A percentile compares a stretch with the other conserved stretches of the same genome.
These are phyloP conservation scores for Drosophila neocordata DNA, from an alignment of 1,140 invertebrate genomes.

Conservation along the genomic window DNA sequence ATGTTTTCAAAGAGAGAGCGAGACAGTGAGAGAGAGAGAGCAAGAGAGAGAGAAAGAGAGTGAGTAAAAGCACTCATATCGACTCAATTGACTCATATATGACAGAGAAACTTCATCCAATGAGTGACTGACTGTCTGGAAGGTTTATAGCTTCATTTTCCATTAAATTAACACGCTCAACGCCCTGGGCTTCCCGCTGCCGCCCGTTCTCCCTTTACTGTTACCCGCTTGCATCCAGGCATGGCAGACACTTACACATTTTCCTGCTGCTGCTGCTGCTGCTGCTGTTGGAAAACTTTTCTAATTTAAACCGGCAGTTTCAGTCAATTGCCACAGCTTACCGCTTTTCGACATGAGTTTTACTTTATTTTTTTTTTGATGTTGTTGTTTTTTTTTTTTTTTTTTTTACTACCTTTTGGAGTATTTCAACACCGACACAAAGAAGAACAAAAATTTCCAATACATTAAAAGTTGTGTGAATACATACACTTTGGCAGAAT, in stretches of 20 bases:
- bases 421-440: constrained; percentile 38
- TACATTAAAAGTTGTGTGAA: constrained; percentile 79
- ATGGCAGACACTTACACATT: constrained; percentile 60
- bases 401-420: constrained; percentile 63
- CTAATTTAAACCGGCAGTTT: constrained; percentile 80
- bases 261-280: constrained; percentile 20
- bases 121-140: constrained; percentile 6
- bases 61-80: background rate
- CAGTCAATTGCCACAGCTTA: constrained; percentile 79
- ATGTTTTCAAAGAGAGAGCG: too few species aligned
- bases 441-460: constrained; percentile 57
- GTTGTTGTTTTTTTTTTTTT: background rate
- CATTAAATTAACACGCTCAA: constrained; percentile 78
- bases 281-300: constrained; percentile 54
- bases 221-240: background rate
- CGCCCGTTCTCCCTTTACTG: background rate
- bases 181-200: constrained; percentile 37
- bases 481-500: constrained; percentile 60
- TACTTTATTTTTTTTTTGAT: constrained; percentile 45
- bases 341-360: constrained; percentile 77
- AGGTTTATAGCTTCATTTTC: constrained; percentile 49
- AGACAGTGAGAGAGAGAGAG: too few species aligned
- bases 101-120: constrained; percentile 1
- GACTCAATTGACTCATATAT: constrained; percentile 6
- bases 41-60: too few species aligned